Base-by-base conservation (phyloP, 2,797 vertebrate species). In the Lerista edwardsae region DNA sequence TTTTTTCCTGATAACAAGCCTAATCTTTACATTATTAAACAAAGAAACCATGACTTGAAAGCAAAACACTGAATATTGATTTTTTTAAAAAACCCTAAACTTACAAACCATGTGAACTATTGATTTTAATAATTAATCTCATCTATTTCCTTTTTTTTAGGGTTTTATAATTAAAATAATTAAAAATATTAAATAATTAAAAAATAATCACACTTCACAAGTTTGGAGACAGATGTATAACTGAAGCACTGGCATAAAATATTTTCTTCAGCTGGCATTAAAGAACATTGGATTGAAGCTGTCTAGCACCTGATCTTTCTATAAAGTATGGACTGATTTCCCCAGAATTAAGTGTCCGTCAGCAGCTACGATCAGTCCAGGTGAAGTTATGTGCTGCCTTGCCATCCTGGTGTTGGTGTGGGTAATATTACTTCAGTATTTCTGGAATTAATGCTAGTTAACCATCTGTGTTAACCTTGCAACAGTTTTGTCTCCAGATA, bases 81-180 rank as follows among this genome's bases (percentile, higher is more conserved):
- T 84, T 51, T 67, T 39, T 25, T 12, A 74, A 92, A 91, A 91
- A 88, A 62, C 27, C 74, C n/a, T 89, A 90, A 68, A 69, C 34
- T 36, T 23, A 69, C 67, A 2, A 69, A 69, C 88, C 85, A 87
- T 79, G 80, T 87, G 91, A 92, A 93, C 90, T 90, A 89, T 88
- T 91, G 90, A 90, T 92, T 91, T 90, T 84, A 85, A 94, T 94
- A 87, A 89, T 89, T 89, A 87, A 84, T 93, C 87, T 89, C 83
- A 91, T 86, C 91, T 91, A 85, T 93, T 94, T 68, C 79, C 91
- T 94, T 92, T 89, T 93, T 89, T 92, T 88, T 82, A 83, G 31
- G 82, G 89, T 44, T 75, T 90, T 89, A 90, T n/a, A n/a, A n/a
- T n/a, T n/a, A n/a, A n/a, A n/a, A n/a, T n/a, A n/a, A n/a, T n/a